Percentiles rank a stretch among this genome's conserved stretches.
These are phyloP conservation scores for Rhabdomys pumilio DNA, from an alignment of 2,797 vertebrate genomes.

Conservation along the genomic window DNA sequence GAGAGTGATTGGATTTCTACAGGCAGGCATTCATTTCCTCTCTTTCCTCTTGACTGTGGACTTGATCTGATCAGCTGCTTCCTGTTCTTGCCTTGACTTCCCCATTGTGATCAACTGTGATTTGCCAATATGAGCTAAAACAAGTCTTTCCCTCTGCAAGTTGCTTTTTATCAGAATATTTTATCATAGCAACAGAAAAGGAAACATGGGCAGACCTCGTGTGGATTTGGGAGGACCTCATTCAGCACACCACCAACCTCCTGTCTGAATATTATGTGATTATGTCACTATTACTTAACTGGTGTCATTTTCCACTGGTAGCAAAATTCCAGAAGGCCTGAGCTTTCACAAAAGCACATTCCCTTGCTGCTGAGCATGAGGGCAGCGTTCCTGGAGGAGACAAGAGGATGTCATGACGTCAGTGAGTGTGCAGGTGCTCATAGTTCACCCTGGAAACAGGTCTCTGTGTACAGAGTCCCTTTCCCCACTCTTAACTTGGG, in stretches of 20 bases:
- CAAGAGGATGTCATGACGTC: not conserved
- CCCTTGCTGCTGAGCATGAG: not conserved
- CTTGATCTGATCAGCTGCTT: not conserved
- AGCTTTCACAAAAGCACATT: not conserved
- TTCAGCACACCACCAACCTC: not conserved
- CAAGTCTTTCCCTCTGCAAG: not conserved
- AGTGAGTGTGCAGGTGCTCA: not conserved
- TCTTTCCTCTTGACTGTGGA: not conserved
- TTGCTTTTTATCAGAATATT: not conserved
- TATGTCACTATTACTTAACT: not conserved
- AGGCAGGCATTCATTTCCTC: not conserved
- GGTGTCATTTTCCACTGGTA: not conserved
- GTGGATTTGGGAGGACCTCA: not conserved
- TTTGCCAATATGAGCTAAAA: not conserved
- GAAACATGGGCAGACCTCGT: not conserved
- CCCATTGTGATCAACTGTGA: not conserved
- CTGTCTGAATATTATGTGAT: not conserved
- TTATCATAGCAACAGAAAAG: not conserved
- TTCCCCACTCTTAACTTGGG: not conserved
- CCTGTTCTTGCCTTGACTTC: not conserved
- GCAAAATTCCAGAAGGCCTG: not conserved
- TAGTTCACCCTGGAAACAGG: not conserved
- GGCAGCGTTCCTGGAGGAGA: not conserved
- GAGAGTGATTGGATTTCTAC: not conserved
- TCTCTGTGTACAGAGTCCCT: rapidly evolving